Evolutionary conservation across 2,888 invertebrate genomes (phyloP).

Genomic region (Volucella zonaria): DNA sequence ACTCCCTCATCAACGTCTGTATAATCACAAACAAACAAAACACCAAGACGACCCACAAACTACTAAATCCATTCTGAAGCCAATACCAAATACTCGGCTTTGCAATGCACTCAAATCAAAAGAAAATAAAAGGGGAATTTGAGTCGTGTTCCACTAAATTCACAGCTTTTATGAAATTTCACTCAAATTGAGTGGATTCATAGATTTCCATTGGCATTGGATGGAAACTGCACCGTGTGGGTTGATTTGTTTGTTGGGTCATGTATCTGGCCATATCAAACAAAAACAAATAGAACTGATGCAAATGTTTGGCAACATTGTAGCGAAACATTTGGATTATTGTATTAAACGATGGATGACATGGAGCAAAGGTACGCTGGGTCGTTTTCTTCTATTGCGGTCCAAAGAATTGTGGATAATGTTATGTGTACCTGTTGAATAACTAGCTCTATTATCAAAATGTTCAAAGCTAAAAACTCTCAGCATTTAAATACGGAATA

Average conservation of each 20-base stretch:
- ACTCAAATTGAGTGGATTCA: conserved; percentile 54
- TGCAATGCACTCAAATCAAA: conserved; percentile 51
- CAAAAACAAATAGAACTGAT: conserved; percentile 1
- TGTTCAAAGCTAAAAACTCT: background rate
- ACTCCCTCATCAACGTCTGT: conserved; percentile 62
- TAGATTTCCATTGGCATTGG: conserved; percentile 25
- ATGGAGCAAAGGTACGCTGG: conserved; percentile 50
- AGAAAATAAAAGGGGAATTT: conserved; percentile 56
- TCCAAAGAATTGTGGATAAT: conserved; percentile 43
- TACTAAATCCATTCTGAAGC: conserved; percentile 74
- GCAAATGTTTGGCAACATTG: conserved; percentile 27
- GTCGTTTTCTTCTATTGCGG: conserved; percentile 32
- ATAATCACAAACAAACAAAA: conserved; percentile 72
- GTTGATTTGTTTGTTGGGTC: conserved; percentile 1
- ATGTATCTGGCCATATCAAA: conserved; percentile 15
- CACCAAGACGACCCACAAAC: conserved; percentile 75
- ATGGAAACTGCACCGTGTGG: background rate
- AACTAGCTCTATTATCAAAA: conserved; percentile 26
- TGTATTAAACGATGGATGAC: conserved; percentile 11
- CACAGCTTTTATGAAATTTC: conserved; percentile 51
- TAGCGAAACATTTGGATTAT: background rate
- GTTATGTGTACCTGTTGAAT: conserved; percentile 62
- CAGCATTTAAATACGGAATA: background rate
- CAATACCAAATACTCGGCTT: conserved; percentile 57
- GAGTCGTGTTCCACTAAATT: conserved; percentile 52